phyloP scores from a whole-genome alignment of 2,797 vertebrate genomes.

The Caiman crocodilus region DNA sequence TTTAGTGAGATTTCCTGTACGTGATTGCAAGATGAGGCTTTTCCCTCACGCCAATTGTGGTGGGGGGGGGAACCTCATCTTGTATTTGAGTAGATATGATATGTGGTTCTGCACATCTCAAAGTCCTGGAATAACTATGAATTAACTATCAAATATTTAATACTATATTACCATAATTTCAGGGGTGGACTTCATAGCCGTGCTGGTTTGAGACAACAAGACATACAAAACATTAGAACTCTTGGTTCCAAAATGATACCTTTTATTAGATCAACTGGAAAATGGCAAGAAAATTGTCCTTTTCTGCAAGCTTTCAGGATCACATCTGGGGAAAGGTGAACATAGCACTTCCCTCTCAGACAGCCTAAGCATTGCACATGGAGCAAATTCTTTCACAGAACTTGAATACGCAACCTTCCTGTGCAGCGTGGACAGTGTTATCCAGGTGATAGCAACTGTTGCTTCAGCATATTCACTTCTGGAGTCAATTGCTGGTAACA shows the following conservation, averaged over 20 bases:
- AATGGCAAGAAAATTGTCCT: no score
- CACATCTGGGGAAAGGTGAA: background rate
- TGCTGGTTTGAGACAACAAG: no score
- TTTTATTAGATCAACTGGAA: no score
- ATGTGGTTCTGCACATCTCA: background rate
- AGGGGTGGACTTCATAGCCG: background rate
- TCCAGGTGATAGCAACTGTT: background rate
- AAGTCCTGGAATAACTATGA: background rate
- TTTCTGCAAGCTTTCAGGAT: background rate
- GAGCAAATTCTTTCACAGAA: background rate
- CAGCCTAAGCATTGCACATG: background rate
- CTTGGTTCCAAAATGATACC: no score
- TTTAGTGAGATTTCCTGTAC: no score
- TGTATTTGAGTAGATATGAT: background rate
- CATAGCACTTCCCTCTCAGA: background rate
- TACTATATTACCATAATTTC: constrained; percentile 13
- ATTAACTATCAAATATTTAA: background rate
- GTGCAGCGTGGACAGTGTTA: background rate
- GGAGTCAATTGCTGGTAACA: background rate
- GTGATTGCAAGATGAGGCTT: no score
- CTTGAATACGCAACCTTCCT: background rate
- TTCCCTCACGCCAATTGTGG: no score
- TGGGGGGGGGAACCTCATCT: no score
- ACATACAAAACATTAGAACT: no score
- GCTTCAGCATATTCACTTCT: background rate